Evolutionary conservation across 2,113 vertebrate species (phyloP).

Genomic region (Quiscalus mexicanus): DNA sequence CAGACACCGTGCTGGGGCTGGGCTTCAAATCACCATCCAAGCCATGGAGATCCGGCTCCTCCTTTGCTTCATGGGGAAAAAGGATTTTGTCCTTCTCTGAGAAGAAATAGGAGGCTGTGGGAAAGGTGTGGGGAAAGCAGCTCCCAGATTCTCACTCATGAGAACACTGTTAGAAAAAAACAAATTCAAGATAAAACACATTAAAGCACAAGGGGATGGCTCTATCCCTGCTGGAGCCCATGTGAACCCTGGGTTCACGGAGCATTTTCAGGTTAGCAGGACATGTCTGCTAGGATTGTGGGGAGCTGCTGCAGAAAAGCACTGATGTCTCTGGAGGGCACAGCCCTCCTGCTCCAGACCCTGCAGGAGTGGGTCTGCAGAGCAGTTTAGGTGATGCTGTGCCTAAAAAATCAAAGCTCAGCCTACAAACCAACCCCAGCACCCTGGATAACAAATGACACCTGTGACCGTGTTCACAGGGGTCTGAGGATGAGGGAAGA

Average conservation of each 20-base stretch:
- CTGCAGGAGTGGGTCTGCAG: not conserved
- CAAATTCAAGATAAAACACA: rapidly evolving
- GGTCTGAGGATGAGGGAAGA: no score
- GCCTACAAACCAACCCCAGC: not conserved
- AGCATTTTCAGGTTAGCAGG: not conserved
- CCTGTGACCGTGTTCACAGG: no score
- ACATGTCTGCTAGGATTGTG: rapidly evolving
- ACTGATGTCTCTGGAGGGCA: rapidly evolving
- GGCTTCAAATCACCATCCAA: not conserved
- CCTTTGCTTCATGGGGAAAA: not conserved
- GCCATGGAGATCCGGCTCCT: not conserved
- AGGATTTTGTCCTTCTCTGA: not conserved
- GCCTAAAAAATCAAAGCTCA: not conserved
- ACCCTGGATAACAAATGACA: rapidly evolving
- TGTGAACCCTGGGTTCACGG: not conserved
- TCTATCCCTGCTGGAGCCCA: not conserved
- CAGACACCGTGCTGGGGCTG: not conserved
- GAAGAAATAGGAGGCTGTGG: not conserved
- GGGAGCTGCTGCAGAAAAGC: not conserved
- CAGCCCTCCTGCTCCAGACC: rapidly evolving
- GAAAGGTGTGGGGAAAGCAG: not conserved
- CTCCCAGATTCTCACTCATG: not conserved
- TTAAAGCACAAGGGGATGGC: not conserved
- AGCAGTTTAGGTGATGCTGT: not conserved
- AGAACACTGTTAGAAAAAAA: not conserved